Evolutionary conservation across 2,888 invertebrate species (phyloP), one percentile per base, ranked within the genome.

Genomic region (Drosophila ezoana): DNA sequence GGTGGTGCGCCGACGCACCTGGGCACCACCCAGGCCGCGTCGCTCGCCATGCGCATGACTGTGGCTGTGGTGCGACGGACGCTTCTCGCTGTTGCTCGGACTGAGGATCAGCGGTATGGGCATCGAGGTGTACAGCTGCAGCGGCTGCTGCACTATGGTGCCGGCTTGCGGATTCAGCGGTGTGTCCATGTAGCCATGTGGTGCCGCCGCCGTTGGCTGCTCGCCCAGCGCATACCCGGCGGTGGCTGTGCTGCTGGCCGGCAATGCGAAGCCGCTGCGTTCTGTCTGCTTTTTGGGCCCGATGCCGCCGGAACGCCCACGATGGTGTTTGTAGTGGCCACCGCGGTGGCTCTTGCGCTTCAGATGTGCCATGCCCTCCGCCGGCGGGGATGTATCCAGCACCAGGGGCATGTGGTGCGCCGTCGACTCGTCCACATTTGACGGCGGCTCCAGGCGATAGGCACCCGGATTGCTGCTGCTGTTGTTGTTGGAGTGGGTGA

Each of bases 31-130:
- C 40, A 52, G 28, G 32, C 77, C 54, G 20, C 81, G 79, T 9
- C 80, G 43, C 59, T 90, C 69, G 69, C 90, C 70, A 60, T 78
- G 75, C 61, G 66, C 80, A 49, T 89, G 90, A 28, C 87, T 63
- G 65, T 78, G 76, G 54, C 76, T 75, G 58, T 89, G 90, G 51
- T 89, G 90, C 11, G 56, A 45, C 2, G 89, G 81, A n/a, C 90
- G 81, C 64, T 90, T 90, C 65, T 91, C 90, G 14, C 81, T 85
- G 37, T 90, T 90, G 58, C 90, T 81, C 28, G 90, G 90, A 70
- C 90, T 91, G 13, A 90, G 80, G 33, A 90, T 90, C 62, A 90
- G 65, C 1, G 90, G 90, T 52, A 90, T 90, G 59, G 90, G 90
- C 87, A 90, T 91, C 13, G 91, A 90, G 33, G 90, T 90, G 70